Evolutionary conservation across 2,797 vertebrate species (phyloP), one percentile per base, ranked within the genome.

Genomic region (Glossophaga mutica): DNA sequence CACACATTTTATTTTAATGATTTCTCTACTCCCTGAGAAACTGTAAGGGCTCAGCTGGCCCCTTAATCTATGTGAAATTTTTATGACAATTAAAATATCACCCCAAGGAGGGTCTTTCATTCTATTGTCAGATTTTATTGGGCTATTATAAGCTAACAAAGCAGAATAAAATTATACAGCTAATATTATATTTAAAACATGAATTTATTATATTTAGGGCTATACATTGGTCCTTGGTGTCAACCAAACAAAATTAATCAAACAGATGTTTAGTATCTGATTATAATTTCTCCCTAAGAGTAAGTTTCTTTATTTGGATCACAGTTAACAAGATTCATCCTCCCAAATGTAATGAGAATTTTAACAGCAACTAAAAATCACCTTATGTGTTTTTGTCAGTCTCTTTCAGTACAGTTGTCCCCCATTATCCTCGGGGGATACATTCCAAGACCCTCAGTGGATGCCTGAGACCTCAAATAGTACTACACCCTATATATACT

Each of bases 71-170:
- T 92, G 97, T 97, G 97, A 98, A 98, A 98, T 96, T 98, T 98
- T 98, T 98, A 98, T 98, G 97, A 97, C 98, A 98, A 98, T 98
- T 98, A 98, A 98, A 98, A 97, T 98, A 98, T 96, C 97, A 98
- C 97, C 95, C 97, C 94, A 97, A 98, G 97, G 97, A 98, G 83
- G 90, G 81, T 92, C 76, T 98, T 98, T 98, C 95, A 79, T 98
- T 98, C 94, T 50, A 86, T 95, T 98, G 97, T 98, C 98, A 98
- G 95, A 95, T 98, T 98, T 98, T 98, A 98, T 97, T 97, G 96
- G 96, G 87, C 97, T 98, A 97, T 89, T 96, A 95, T 98, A 97
- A 86, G 89, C 86, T 98, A 98, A 98, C 97, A 96, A 98, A 98
- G 94, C 97, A 98, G 97, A 98, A 98, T 96, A 78, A 98, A 98